Conservation (phyloP, 2,113 vertebrate species). For the Forbesichthys agassizii region DNA sequence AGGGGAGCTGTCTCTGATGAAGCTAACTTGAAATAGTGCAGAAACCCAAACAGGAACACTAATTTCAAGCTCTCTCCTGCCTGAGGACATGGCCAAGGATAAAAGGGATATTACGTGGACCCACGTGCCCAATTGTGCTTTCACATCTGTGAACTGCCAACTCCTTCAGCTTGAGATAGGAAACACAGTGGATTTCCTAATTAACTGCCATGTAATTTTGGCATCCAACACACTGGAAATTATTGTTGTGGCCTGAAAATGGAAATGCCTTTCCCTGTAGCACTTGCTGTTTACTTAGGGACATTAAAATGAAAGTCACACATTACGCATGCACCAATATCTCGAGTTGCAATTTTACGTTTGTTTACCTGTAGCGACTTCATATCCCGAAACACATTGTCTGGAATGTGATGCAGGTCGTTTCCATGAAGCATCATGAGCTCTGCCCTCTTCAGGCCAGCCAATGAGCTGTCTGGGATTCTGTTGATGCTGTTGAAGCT, state of each 20-base stretch:
- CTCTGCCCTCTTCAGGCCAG: slow-evolving; percentile 82
- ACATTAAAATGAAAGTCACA: too few relatives aligned
- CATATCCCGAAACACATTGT: slow-evolving; percentile 82
- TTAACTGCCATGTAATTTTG: not conserved
- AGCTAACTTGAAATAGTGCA: not conserved
- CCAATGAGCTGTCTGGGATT: slow-evolving; percentile 79
- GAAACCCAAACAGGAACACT: not conserved
- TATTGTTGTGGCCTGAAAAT: not conserved
- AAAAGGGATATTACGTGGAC: slow-evolving; percentile 1
- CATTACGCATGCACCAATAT: not conserved
- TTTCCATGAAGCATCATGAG: slow-evolving; percentile 95
- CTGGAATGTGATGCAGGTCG: slow-evolving; percentile 83
- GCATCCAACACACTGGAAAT: not conserved
- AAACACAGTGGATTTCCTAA: slow-evolving; percentile 1
- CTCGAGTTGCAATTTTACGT: not conserved
- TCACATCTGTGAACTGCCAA: slow-evolving; percentile 8
- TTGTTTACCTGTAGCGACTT: slow-evolving; percentile 85
- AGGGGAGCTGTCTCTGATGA: not conserved
- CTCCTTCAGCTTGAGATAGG: not conserved
- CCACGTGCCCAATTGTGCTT: not conserved
- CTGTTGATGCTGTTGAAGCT: slow-evolving; percentile 92
- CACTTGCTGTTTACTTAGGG: not conserved
- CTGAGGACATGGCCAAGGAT: slow-evolving; percentile 4
- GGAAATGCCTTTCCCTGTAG: not conserved
- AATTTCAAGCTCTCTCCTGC: not conserved